phyloP scores from a whole-genome alignment of 2,888 invertebrate species.

The Electrophaes corylata region DNA sequence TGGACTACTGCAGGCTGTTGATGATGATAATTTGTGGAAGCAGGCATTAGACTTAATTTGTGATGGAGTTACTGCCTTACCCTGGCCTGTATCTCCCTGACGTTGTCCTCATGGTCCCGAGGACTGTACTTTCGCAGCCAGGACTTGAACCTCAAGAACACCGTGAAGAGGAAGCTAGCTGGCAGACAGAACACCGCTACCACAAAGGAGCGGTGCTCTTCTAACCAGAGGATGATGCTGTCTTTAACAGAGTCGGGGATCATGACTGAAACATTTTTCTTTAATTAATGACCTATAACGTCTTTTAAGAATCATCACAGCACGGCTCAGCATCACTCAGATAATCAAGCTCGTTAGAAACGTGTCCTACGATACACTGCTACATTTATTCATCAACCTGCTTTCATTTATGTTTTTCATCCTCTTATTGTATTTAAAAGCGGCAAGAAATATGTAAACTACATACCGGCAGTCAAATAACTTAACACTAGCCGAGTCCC shows the following conservation, averaged over 20 bases:
- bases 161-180: conserved; percentile 86
- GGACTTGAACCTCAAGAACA: conserved; percentile 67
- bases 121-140: conserved; percentile 66
- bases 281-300: too few species aligned
- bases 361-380: too few species aligned
- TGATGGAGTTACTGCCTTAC: too few species aligned
- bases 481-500: conserved; percentile 1
- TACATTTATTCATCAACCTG: too few species aligned
- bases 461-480: conserved; percentile 3
- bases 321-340: too few species aligned
- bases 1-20: too few species aligned
- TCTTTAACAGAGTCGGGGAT: conserved; percentile 53
- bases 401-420: too few species aligned
- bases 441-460: not conserved
- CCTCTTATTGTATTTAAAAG: too few species aligned
- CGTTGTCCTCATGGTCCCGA: conserved; percentile 69
- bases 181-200: conserved; percentile 87
- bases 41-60: too few species aligned
- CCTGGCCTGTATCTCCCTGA: conserved; percentile 74
- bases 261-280: conserved; percentile 52
- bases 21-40: too few species aligned
- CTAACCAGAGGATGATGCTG: conserved; percentile 77
- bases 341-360: too few species aligned
- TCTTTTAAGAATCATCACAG: too few species aligned
- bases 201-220: conserved; percentile 86